A percentile compares a stretch with the other conserved stretches of the same genome.
Conservation (phyloP, 2,113 vertebrate genomes). For the Myotis lucifugus region DNA sequence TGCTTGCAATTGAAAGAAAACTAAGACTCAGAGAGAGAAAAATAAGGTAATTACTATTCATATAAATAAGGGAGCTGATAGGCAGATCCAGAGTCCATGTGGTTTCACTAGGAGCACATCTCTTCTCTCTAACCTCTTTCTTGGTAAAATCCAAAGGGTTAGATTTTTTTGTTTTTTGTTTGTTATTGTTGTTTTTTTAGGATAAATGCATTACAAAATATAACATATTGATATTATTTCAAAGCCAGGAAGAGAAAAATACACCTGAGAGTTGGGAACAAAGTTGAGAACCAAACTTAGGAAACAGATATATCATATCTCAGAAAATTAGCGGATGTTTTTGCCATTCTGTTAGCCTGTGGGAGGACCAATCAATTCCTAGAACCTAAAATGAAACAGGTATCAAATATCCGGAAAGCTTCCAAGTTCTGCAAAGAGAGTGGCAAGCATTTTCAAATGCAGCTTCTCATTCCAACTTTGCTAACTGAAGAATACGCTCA, state of each 20-base stretch:
- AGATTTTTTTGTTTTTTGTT: too few species aligned
- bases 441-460: slow-evolving; percentile 49
- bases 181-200: not conserved
- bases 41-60: not conserved
- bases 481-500: slow-evolving; percentile 32
- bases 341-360: not conserved
- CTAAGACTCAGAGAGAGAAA: not conserved
- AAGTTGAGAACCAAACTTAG: not conserved
- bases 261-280: not conserved
- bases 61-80: not conserved
- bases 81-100: not conserved
- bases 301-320: not conserved
- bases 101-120: accelerated
- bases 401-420: slow-evolving; percentile 46
- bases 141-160: not conserved
- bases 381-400: slow-evolving; percentile 2
- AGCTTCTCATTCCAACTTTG: slow-evolving; percentile 58
- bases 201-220: not conserved
- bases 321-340: not conserved
- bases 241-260: not conserved
- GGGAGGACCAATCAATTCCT: not conserved
- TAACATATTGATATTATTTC: not conserved
- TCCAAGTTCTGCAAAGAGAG: slow-evolving; percentile 33
- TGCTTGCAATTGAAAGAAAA: not conserved
- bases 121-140: not conserved